A percentile compares a stretch with the other conserved stretches of the same genome.
phyloP scores from a whole-genome alignment of 2,797 vertebrate species.

The Tamandua tetradactyla region DNA sequence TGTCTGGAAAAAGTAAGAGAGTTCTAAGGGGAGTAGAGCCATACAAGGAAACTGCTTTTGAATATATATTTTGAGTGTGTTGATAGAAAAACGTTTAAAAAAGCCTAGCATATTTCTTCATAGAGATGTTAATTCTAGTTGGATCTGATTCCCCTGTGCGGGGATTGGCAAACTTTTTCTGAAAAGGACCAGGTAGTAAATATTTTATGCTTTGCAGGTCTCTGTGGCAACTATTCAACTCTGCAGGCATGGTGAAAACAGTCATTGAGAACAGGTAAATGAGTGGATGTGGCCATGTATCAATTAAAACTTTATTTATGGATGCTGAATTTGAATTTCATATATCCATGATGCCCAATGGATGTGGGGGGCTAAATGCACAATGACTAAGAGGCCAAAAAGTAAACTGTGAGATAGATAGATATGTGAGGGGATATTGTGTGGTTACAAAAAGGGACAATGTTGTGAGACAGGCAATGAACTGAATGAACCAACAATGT shows the following conservation, averaged over 20 bases:
- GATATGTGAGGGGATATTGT: too few species aligned
- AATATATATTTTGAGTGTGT: not conserved
- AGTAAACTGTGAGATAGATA: too few species aligned
- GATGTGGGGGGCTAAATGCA: too few species aligned
- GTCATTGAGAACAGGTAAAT: not conserved
- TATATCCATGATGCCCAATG: not conserved
- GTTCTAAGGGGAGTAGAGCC: not conserved
- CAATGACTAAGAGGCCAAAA: too few species aligned
- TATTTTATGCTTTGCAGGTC: not conserved
- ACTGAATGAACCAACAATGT: too few species aligned
- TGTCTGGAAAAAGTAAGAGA: not conserved
- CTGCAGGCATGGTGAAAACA: not conserved
- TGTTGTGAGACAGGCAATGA: too few species aligned
- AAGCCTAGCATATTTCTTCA: not conserved
- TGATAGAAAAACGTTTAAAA: not conserved
- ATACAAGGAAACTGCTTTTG: not conserved
- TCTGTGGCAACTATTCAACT: not conserved
- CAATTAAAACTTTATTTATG: conserved; percentile 55
- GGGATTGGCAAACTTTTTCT: not conserved
- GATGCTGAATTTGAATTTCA: not conserved
- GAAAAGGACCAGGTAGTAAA: not conserved
- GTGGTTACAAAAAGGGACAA: too few species aligned
- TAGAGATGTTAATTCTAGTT: not conserved
- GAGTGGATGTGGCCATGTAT: not conserved
- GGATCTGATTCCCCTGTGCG: not conserved